These are phyloP conservation scores for Hippocampus mohnikei DNA, from an alignment of 2,113 vertebrate species.

Conservation along the genomic window DNA sequence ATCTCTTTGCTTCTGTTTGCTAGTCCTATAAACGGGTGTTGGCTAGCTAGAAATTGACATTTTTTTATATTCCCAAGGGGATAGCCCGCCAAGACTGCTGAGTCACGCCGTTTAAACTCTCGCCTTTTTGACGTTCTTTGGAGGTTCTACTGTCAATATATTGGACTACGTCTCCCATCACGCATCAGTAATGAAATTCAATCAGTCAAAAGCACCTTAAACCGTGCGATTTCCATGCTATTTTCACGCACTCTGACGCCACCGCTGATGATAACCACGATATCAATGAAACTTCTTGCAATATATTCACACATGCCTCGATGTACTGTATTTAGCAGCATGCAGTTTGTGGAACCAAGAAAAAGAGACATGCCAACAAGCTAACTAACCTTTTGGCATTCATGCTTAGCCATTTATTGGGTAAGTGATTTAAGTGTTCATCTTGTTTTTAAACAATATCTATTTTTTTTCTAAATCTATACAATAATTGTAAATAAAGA, in stretches of 20 bases:
- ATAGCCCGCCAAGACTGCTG: neutral
- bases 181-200: slow-evolving; percentile 43
- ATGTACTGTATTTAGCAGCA: slow-evolving; percentile 98
- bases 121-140: neutral
- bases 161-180: slow-evolving; percentile 46
- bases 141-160: neutral
- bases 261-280: slow-evolving; percentile 21
- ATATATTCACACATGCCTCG: slow-evolving; percentile 88
- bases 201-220: slow-evolving; percentile 69
- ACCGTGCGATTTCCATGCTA: neutral
- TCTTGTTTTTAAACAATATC: slow-evolving; percentile 91
- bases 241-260: neutral
- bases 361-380: slow-evolving; percentile 77
- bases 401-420: slow-evolving; percentile 89
- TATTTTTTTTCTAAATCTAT: slow-evolving; percentile 91
- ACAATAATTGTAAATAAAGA: slow-evolving; percentile 99
- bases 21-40: too few relatives aligned
- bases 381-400: slow-evolving; percentile 83
- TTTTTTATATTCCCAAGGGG: too few relatives aligned
- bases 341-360: slow-evolving; percentile 90
- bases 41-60: too few relatives aligned
- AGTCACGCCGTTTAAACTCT: neutral
- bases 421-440: slow-evolving; percentile 93
- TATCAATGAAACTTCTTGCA: slow-evolving; percentile 75
- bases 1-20: neutral